phyloP scores from a whole-genome alignment of 1,140 invertebrate genomes.

The Trachymyrmex septentrionalis region DNA sequence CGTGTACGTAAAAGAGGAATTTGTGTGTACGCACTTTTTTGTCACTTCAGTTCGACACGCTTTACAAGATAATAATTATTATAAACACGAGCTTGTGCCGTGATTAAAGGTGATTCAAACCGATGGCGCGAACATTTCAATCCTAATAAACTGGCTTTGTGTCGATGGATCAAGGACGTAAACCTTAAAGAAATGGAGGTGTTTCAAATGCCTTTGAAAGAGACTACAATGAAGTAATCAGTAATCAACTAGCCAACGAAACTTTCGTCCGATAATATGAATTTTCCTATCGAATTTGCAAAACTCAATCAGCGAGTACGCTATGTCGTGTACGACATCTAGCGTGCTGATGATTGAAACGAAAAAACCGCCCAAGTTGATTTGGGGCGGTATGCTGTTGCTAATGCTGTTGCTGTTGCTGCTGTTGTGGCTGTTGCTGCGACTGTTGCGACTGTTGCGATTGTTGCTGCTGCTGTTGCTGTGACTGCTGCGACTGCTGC shows the following conservation, averaged over 20 bases:
- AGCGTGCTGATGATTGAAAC: slow-evolving; percentile 79
- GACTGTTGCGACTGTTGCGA: slow-evolving; percentile 78
- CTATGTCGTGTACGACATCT: slow-evolving; percentile 73
- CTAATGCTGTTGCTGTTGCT: slow-evolving; percentile 79
- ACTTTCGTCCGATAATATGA: slow-evolving; percentile 64
- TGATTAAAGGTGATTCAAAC: slow-evolving; percentile 56
- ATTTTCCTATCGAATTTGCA: slow-evolving; percentile 66
- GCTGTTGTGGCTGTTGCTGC: slow-evolving; percentile 75
- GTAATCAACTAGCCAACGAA: slow-evolving; percentile 71
- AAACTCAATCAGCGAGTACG: slow-evolving; percentile 72
- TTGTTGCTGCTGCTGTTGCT: slow-evolving; percentile 74
- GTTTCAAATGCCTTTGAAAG: slow-evolving; percentile 39
- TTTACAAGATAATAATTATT: slow-evolving; percentile 64
- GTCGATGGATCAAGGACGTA: slow-evolving; percentile 42
- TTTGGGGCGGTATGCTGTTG: slow-evolving; percentile 77
- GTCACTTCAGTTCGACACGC: slow-evolving; percentile 65
- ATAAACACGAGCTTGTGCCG: slow-evolving; percentile 62
- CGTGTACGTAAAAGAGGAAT: slow-evolving; percentile 76
- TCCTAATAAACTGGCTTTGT: slow-evolving; percentile 36
- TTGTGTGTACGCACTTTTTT: slow-evolving; percentile 46
- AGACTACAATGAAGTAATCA: slow-evolving; percentile 8
- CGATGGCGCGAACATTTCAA: slow-evolving; percentile 61
- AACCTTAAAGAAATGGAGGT: slow-evolving; percentile 60
- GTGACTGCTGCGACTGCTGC: slow-evolving; percentile 73
- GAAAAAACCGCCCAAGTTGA: slow-evolving; percentile 78